These are phyloP conservation scores for Astyanax mexicanus DNA, from an alignment of 2,797 vertebrate species.

Conservation along the genomic window DNA sequence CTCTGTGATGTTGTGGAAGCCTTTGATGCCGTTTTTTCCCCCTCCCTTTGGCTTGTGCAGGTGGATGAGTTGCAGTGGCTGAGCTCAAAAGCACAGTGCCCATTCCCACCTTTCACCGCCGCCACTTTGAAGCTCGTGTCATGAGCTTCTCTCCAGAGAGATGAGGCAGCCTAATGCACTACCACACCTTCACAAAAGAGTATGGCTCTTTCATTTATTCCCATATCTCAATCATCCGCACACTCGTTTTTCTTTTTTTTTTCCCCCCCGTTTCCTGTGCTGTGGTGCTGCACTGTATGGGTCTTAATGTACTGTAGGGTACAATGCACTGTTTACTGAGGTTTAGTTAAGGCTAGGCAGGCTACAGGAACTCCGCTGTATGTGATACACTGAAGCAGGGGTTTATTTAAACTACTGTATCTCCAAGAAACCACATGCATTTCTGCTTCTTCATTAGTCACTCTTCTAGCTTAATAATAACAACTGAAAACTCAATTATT, in stretches of 20 bases:
- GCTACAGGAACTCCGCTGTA: too few species aligned
- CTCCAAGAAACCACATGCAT: too few species aligned
- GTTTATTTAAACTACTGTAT: background rate
- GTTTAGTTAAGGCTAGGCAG: background rate
- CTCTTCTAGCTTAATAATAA: too few species aligned
- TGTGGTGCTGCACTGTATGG: too few species aligned
- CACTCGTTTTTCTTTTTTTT: background rate
- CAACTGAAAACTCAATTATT: too few species aligned
- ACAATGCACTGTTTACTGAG: background rate
- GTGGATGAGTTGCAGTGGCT: constrained; percentile 29
- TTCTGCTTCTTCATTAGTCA: too few species aligned
- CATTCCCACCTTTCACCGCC: constrained; percentile 23
- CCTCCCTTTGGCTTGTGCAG: constrained; percentile 10
- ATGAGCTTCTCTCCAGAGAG: constrained; percentile 31
- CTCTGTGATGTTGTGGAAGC: constrained; percentile 12
- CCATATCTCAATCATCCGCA: constrained; percentile 16
- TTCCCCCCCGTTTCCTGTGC: too few species aligned
- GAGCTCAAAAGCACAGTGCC: constrained; percentile 25
- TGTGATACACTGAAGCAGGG: background rate
- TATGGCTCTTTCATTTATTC: constrained; percentile 1
- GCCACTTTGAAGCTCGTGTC: constrained; percentile 42
- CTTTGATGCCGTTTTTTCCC: constrained; percentile 17
- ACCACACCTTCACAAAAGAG: constrained; percentile 17
- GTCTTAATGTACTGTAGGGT: background rate
- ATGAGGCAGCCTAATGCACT: constrained; percentile 9